Percentiles rank a stretch among this genome's conserved stretches.
Evolutionary conservation across 2,888 invertebrate genomes (phyloP).

Genomic region (Mactromeris polynyma): DNA sequence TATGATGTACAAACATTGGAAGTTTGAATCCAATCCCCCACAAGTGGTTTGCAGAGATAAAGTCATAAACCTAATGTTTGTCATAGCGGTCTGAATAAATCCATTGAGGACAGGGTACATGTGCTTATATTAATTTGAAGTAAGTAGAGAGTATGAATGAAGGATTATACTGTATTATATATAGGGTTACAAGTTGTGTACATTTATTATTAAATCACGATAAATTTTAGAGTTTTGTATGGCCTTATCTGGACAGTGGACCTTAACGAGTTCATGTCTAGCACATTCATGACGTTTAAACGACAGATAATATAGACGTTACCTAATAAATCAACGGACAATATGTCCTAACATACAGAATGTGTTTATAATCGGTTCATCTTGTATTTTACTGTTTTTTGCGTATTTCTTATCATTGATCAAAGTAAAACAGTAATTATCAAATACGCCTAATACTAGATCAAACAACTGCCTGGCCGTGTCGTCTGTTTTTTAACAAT

Average conservation of each 20-base stretch:
- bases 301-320: neutral
- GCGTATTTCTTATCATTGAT: no score
- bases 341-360: neutral
- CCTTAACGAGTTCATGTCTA: neutral
- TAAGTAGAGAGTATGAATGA: neutral
- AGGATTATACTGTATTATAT: neutral
- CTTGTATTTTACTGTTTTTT: no score
- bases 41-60: slow-evolving; percentile 28
- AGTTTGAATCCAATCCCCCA: slow-evolving; percentile 20
- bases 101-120: neutral
- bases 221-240: neutral
- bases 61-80: slow-evolving; percentile 26
- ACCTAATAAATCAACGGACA: neutral
- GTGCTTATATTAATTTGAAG: slow-evolving; percentile 3
- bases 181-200: neutral
- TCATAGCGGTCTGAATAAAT: neutral
- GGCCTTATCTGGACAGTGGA: neutral
- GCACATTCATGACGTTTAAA: neutral
- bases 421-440: no score
- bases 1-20: slow-evolving; percentile 36
- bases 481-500: no score
- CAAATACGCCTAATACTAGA: no score
- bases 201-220: slow-evolving; percentile 10
- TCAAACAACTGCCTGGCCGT: no score
- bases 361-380: no score